phyloP scores from a whole-genome alignment of 2,888 invertebrate species.

The Phalera bucephala region DNA sequence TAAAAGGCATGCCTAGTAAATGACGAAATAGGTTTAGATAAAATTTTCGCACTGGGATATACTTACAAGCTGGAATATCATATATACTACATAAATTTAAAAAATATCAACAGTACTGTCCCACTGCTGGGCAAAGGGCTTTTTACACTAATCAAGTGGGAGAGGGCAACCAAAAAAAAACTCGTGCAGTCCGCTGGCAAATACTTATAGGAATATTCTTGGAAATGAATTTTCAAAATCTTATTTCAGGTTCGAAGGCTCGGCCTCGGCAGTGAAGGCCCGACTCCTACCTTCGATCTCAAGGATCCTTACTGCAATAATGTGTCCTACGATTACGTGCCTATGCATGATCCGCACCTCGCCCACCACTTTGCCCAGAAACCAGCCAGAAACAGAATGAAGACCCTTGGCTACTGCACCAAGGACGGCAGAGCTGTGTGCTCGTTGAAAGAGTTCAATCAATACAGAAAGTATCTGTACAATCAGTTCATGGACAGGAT shows the following conservation, averaged over 20 bases:
- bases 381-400: conserved; percentile 64
- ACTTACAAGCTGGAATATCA: too few species aligned
- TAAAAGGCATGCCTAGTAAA: too few species aligned
- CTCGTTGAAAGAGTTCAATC: conserved; percentile 85
- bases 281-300: conserved; percentile 64
- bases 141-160: too few species aligned
- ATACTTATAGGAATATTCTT: too few species aligned
- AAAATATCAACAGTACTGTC: too few species aligned
- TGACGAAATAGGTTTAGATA: too few species aligned
- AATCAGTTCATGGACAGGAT: conserved; percentile 81
- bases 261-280: conserved; percentile 53
- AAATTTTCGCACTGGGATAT: too few species aligned
- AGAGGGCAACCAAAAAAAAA: too few species aligned
- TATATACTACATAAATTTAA: too few species aligned
- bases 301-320: conserved; percentile 74
- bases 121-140: too few species aligned
- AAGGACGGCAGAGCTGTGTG: conserved; percentile 84
- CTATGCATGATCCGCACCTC: conserved; percentile 83
- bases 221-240: too few species aligned
- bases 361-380: conserved; percentile 76
- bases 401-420: conserved; percentile 81
- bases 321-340: conserved; percentile 79
- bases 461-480: conserved; percentile 84
- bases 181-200: too few species aligned
- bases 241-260: conserved; percentile 59